Percentiles rank a stretch among this genome's conserved stretches.
phyloP scores from a whole-genome alignment of 2,888 invertebrate genomes.

The Steromphala cineraria region DNA sequence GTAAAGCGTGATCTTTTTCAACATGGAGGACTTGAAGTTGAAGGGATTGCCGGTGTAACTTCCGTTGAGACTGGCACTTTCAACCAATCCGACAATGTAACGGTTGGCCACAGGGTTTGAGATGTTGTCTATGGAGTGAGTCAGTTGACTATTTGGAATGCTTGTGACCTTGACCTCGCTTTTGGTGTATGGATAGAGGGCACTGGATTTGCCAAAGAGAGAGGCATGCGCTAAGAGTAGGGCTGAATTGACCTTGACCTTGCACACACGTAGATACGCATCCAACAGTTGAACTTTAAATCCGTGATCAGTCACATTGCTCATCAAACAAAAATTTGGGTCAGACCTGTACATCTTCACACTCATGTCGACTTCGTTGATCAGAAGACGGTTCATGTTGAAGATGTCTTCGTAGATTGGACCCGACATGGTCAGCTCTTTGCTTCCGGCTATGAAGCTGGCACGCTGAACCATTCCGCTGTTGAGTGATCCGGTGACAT shows the following conservation, averaged over 20 bases:
- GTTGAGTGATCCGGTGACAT: not conserved
- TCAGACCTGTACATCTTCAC: not conserved
- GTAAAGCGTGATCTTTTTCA: not conserved
- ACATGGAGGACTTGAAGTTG: not conserved
- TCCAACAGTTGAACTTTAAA: not conserved
- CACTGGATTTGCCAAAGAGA: not conserved
- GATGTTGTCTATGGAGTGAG: not conserved
- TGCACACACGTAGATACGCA: not conserved
- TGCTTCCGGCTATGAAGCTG: not conserved
- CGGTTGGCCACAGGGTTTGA: not conserved
- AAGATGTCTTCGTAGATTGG: not conserved
- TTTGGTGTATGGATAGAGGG: not conserved
- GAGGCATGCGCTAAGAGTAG: not conserved
- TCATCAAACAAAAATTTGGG: not conserved
- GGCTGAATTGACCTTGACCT: not conserved
- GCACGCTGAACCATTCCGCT: not conserved
- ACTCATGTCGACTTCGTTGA: not conserved
- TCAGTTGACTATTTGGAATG: not conserved
- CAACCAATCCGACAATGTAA: not conserved
- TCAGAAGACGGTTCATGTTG: not conserved
- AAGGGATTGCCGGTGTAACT: not conserved
- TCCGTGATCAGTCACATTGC: not conserved
- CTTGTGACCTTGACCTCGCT: slow-evolving; percentile 8
- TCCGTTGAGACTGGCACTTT: not conserved
- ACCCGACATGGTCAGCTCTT: not conserved